These are phyloP conservation scores for Pseudomyrmex flavicornis DNA, from an alignment of 1,140 invertebrate species.

Conservation along the genomic window DNA sequence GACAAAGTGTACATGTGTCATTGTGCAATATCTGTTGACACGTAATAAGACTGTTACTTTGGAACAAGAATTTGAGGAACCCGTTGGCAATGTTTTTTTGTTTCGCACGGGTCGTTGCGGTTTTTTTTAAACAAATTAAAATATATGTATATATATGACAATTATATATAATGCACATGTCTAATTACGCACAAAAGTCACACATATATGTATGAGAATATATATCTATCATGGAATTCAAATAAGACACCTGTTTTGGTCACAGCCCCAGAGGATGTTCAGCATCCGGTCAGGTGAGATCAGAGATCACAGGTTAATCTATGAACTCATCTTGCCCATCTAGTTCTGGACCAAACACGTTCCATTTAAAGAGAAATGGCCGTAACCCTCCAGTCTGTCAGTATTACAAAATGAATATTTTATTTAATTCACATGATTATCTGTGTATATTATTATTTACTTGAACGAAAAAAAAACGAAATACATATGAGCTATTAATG, in stretches of 20 bases:
- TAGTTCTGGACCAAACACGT: conserved; percentile 79
- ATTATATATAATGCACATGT: neutral
- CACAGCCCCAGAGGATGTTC: conserved; percentile 69
- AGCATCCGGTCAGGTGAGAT: conserved; percentile 80
- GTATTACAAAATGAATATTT: neutral
- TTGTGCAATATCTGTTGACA: too few species aligned
- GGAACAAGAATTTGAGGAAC: too few species aligned
- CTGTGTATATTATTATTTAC: neutral
- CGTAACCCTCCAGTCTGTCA: neutral
- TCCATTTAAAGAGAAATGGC: conserved; percentile 59
- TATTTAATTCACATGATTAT: conserved; percentile 20
- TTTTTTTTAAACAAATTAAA: too few species aligned
- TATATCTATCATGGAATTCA: neutral
- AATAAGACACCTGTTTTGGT: conserved; percentile 19
- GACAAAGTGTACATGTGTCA: too few species aligned
- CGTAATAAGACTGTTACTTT: too few species aligned
- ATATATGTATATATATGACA: neutral
- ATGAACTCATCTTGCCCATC: conserved; percentile 72
- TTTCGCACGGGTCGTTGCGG: too few species aligned
- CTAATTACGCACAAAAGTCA: neutral
- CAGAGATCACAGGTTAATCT: conserved; percentile 77
- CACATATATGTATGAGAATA: neutral
- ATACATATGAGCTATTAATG: too few species aligned
- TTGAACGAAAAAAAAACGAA: neutral
- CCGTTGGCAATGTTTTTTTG: too few species aligned